Conservation (phyloP, 2,113 vertebrate species). For the Heptranchias perlo region DNA sequence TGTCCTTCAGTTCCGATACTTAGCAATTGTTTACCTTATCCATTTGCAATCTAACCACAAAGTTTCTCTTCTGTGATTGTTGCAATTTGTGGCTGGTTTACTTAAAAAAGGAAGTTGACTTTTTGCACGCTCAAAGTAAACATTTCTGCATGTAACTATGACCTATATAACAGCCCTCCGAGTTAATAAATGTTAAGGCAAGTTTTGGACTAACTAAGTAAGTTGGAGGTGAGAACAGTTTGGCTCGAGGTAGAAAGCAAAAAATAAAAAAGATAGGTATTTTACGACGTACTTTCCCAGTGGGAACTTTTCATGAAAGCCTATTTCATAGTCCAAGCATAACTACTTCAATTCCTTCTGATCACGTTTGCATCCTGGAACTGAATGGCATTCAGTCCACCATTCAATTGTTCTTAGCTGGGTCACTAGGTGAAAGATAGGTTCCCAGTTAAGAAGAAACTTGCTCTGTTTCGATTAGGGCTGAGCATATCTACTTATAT, state of each 20-base stretch:
- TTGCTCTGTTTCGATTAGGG: too few species aligned
- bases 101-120: neutral
- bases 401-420: neutral
- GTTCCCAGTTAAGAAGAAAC: neutral
- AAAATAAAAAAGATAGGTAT: neutral
- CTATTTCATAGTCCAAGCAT: neutral
- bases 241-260: neutral
- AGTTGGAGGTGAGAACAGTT: neutral
- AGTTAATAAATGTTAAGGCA: neutral
- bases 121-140: neutral
- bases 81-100: neutral
- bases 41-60: constrained; percentile 2
- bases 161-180: neutral
- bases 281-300: neutral
- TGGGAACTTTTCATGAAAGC: neutral
- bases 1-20: neutral
- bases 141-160: neutral
- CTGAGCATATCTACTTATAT: neutral
- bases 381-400: neutral
- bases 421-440: neutral
- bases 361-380: neutral
- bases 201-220: neutral
- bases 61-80: neutral
- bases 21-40: neutral
- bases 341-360: neutral